Percentiles rank a stretch among this genome's conserved stretches.
phyloP scores from a whole-genome alignment of 2,113 vertebrate species.

The Amblyornis subalaris region DNA sequence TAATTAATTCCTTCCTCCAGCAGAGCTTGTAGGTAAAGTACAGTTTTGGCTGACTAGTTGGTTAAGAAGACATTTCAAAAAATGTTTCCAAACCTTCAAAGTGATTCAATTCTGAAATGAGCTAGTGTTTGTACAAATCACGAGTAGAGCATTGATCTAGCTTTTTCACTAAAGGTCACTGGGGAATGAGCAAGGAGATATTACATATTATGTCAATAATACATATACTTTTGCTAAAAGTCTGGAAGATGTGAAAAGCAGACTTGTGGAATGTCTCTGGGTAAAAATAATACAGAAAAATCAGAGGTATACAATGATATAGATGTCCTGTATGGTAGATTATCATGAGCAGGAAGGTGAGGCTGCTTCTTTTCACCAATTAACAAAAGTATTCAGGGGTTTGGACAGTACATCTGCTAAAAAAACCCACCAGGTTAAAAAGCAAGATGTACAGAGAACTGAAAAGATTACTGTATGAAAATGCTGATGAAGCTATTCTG shows the following conservation, averaged over 20 bases:
- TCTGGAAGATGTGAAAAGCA: neutral
- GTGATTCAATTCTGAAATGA: neutral
- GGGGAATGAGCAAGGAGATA: neutral
- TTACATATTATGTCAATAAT: neutral
- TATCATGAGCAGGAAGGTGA: neutral
- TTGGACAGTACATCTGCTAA: neutral
- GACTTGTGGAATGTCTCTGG: neutral
- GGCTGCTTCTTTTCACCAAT: neutral
- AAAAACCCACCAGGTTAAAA: neutral
- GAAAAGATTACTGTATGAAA: neutral
- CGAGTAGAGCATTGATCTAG: neutral
- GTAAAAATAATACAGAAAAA: neutral
- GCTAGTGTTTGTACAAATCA: neutral
- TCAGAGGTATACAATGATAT: neutral
- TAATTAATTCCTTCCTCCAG: conserved; percentile 11
- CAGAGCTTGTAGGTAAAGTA: neutral
- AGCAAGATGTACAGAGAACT: neutral
- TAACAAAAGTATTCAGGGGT: neutral
- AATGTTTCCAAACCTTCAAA: neutral
- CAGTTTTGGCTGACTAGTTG: neutral
- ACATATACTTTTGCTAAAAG: neutral
- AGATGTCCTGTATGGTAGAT: neutral
- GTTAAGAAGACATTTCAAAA: neutral
- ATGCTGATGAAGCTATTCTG: neutral
- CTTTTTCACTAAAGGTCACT: neutral